These are phyloP conservation scores for Alligator sinensis DNA, from an alignment of 2,113 vertebrate genomes.

Conservation along the genomic window DNA sequence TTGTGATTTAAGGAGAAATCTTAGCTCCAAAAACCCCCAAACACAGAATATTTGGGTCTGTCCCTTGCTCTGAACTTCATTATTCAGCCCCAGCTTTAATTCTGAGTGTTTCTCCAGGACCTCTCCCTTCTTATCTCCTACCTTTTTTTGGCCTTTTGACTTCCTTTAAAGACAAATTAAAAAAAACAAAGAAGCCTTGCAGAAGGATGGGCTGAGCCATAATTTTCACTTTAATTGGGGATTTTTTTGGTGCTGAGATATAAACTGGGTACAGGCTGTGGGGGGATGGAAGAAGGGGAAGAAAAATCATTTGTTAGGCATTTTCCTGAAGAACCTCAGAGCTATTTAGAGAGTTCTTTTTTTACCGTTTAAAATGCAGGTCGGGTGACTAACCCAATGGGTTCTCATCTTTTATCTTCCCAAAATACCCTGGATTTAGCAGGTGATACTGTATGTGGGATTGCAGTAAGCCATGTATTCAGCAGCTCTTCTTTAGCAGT, in stretches of 20 bases:
- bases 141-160: background rate
- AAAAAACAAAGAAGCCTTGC: background rate
- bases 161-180: background rate
- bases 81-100: background rate
- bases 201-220: background rate
- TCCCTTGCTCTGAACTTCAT: background rate
- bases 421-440: background rate
- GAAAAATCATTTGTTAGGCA: background rate
- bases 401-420: background rate
- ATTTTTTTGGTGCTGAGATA: background rate
- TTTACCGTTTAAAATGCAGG: background rate
- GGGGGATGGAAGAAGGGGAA: background rate
- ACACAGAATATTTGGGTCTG: background rate
- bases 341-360: background rate
- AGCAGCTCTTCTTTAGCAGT: background rate
- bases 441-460: background rate
- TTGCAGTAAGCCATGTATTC: background rate
- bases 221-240: background rate
- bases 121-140: rapidly evolving
- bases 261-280: background rate
- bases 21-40: background rate
- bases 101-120: background rate
- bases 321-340: background rate
- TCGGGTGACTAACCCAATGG: background rate
- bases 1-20: background rate